phyloP scores from a whole-genome alignment of 2,797 vertebrate genomes.

The Lagorchestes hirsutus region DNA sequence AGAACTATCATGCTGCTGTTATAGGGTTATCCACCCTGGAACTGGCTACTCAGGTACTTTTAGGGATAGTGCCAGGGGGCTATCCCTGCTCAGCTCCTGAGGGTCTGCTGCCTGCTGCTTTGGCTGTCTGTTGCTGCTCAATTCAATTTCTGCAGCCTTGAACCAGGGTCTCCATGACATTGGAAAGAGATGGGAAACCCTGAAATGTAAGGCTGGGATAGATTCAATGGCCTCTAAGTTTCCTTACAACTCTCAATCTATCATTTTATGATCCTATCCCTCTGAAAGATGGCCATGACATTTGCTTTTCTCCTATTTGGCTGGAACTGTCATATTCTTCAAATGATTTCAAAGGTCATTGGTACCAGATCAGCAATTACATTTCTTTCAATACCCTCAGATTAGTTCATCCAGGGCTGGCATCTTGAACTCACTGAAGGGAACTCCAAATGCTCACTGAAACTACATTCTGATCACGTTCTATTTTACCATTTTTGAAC shows the following conservation, averaged over 20 bases:
- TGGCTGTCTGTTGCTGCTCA: neutral
- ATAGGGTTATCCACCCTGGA: neutral
- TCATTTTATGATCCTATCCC: neutral
- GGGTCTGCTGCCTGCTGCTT: neutral
- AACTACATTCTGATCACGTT: neutral
- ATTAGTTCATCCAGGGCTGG: neutral
- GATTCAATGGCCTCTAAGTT: neutral
- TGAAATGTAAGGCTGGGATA: neutral
- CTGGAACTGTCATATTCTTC: neutral
- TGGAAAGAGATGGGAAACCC: neutral
- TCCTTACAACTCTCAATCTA: neutral
- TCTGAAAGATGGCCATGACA: neutral
- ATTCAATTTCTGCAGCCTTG: neutral
- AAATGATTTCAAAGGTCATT: neutral
- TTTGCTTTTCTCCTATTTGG: neutral
- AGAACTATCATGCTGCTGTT: neutral
- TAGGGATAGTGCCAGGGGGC: neutral
- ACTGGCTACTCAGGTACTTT: neutral
- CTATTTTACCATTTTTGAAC: neutral
- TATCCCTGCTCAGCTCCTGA: neutral
- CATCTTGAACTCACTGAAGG: neutral
- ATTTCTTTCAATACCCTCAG: neutral
- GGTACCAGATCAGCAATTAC: neutral
- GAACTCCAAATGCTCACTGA: neutral
- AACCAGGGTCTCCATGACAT: neutral